Base-by-base conservation (phyloP, 2,888 invertebrate species). In the Drosophila meridiana region DNA sequence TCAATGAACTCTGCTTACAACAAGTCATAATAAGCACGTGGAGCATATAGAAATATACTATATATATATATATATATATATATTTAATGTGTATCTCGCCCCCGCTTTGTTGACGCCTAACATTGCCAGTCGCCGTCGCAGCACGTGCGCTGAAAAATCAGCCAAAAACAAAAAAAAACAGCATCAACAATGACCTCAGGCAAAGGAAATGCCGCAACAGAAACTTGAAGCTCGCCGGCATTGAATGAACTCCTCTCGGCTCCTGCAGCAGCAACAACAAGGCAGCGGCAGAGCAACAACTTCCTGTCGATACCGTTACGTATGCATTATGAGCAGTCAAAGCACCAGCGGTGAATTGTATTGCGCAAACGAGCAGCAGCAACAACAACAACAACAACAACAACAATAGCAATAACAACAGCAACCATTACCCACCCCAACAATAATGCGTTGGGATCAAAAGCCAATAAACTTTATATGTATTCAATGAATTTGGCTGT, bases 371-470 rank as follows among this genome's bases (percentile, higher is more conserved):
- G 14, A 40, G 40, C 68, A 55, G 26, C 76, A 69, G 58, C 68
- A 69, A 20, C 73, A 73, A 1, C 57, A 61, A 3, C 58, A 61
- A 14, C 55, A 65, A 1, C 57, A 64, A 3, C 61, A 72, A 2
- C 63, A 69, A 52, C 65, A 62, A 13, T 56, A 70, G 2, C 61
- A 53, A 45, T 48, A 50, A 11, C 60, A 64, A 71, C 59, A 70
- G 63, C 72, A 78, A 78, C 91, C 91, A 91, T 91, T 91, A 91
- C 91, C 91, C 87, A 91, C 91, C 91, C 90, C 84, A 91, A 91
- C 88, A 91, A 89, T 84, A 87, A 84, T 77, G 81, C 79, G 75
- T 81, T 80, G 88, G 89, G 87, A 86, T 89, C 82, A 82, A 84
- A 85, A 88, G 90, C 85, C 91, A 90, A 88, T 85, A 90, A 89